Base-by-base conservation (phyloP, 37 sponge, comb jelly and placozoan species). In the Axinella damicornis region DNA sequence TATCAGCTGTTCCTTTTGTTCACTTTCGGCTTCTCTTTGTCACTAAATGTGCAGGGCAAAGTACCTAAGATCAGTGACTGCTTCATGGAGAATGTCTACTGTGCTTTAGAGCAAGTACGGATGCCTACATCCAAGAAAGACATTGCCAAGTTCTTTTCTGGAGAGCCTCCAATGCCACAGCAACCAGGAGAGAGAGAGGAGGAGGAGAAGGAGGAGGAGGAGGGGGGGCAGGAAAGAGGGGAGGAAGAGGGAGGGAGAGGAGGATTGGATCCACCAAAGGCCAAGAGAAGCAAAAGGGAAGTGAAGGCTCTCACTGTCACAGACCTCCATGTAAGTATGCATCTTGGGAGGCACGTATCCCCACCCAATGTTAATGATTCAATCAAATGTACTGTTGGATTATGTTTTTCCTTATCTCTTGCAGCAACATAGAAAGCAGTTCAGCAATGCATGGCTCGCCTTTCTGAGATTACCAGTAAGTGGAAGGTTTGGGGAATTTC, bases 401-500 rank as follows among this genome's bases (percentile, higher is more conserved):
- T 5, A 18, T 39, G 74, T 11, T 14, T 33, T 15, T 16, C 0
- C 25, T 19, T 33, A 25, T 62, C 28, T 9, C 57, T 21, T 52
- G 2, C 27, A 95, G 93, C 72, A 84, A 41, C 83, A 87, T 34
- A 57, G 74, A 41, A 84, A 86, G 73, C 40, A 69, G 59, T 96
- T 93, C 74, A 81, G 86, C 57, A 78, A 87, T 55, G 88, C 92
- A 27, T 96, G 96, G 96, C 61, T 96, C 28, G 59, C 88, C 12
- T 94, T 93, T 34, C 90, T 96, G 54, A 85, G 92, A 56, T 67
- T 96, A 0, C 88, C 94, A 57, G 94, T 96, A 54, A 93, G 83
- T 77, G 25, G 6, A 13, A n/a, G n/a, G n/a, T n/a, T n/a, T n/a
- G n/a, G n/a, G n/a, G n/a, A n/a, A n/a, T n/a, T n/a, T n/a, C n/a